Conservation (phyloP, 1,140 invertebrate species). For the Meloidogyne chitwoodi region DNA sequence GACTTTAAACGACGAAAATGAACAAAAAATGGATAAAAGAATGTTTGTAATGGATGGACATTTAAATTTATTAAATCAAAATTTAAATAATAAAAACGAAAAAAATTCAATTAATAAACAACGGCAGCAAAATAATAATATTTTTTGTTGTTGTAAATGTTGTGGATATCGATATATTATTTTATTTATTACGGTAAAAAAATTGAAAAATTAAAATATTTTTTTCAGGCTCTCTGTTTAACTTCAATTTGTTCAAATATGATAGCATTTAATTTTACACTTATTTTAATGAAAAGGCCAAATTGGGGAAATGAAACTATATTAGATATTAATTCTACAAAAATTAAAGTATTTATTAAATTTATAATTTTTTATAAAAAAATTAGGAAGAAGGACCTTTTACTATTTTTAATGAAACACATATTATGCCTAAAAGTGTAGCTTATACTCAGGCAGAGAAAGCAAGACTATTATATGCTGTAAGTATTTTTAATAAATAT, state of each 20-base stretch:
- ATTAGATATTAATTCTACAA: neutral
- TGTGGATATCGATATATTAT: neutral
- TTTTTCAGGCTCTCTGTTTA: slow-evolving; percentile 13
- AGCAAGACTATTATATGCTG: neutral
- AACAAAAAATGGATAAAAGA: too few species aligned
- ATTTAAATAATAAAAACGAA: neutral
- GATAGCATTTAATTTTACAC: slow-evolving; percentile 40
- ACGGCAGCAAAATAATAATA: neutral
- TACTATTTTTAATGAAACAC: slow-evolving; percentile 19
- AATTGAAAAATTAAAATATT: neutral
- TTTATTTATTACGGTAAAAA: neutral
- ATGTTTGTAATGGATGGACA: neutral
- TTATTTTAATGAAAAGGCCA: slow-evolving; percentile 27
- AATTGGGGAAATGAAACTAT: slow-evolving; percentile 2
- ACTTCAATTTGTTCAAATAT: slow-evolving; percentile 42
- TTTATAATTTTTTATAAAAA: neutral
- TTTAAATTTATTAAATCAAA: neutral
- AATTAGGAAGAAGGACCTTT: slow-evolving; percentile 5
- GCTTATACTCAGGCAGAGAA: slow-evolving; percentile 1
- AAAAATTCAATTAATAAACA: neutral
- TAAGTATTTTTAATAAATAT: neutral
- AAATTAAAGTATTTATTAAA: neutral
- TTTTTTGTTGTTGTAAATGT: neutral
- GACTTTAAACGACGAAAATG: too few species aligned
- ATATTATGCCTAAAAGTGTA: neutral